Base-by-base conservation (phyloP, 1,140 invertebrate species). In the Drosophila insularis region DNA sequence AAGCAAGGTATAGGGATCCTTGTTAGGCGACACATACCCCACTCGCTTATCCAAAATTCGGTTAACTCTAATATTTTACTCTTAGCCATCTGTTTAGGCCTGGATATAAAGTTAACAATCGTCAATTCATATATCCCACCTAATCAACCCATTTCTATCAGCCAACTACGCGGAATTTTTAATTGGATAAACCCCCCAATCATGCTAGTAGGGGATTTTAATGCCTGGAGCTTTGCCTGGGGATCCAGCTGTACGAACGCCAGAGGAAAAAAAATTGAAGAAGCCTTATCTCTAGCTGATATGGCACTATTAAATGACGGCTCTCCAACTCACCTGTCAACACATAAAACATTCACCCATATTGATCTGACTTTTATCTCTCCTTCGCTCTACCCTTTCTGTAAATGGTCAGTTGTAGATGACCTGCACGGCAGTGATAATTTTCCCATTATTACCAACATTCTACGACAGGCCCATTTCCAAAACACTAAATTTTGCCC, bases 1-100 rank as follows among this genome's bases (percentile, higher is more conserved):
- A 63, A 70, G 43, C 46, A 63, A 63, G 54, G 54, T 3, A 23
- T 53, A 56, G 68, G 17, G n/a, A 60, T 70, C 35, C 61, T 70
- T 58, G 17, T 64, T 43, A 64, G 58, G 32, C 43, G 55, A 43
- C 4, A 46, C 40, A 31, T 61, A 39, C 43, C 69, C 0, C 63
- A 67, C 35, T 46, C n/a, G 4, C 27, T 27, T 10, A 31, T 54
- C 10, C 13, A 14, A 23, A 40, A 19, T 17, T 13, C n/a, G 23
- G 2, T 8, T 11, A 67, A 17, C 23, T 66, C 46, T 27, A 67
- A 17, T 23, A 40, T 54, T 35, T 17, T 50, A 4, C 21, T 32
- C 35, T 27, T 31, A 11, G 59, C 58, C 21, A 23, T 53, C 4
- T 2, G 13, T 5, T 7, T 54, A 27, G 13, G n/a, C 10, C 53